Evolutionary conservation across 1,140 invertebrate species (phyloP).

Genomic region (Chrysoperla carnea): DNA sequence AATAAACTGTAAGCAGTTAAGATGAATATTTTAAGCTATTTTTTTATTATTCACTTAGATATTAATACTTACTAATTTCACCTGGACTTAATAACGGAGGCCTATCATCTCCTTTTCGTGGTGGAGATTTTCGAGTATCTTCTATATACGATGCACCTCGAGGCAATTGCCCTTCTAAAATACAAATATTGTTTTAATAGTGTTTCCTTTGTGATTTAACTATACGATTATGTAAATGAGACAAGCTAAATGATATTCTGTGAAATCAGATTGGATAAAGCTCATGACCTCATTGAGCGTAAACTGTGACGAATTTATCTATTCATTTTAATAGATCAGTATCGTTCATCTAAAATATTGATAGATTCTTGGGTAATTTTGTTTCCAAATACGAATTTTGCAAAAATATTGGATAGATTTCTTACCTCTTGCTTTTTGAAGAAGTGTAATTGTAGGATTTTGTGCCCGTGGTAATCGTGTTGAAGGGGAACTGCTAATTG

Average conservation of each 20-base stretch:
- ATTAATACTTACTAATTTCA: constrained; percentile 32
- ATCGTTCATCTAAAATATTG: no score
- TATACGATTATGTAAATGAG: constrained; percentile 4
- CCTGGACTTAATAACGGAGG: constrained; percentile 37
- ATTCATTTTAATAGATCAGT: no score
- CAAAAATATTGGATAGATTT: neutral
- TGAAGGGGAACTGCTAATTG: constrained; percentile 30
- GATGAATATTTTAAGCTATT: neutral
- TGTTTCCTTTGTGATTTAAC: no score
- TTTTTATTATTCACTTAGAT: neutral
- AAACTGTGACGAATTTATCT: no score
- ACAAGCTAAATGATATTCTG: constrained; percentile 6
- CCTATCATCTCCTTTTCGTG: constrained; percentile 26
- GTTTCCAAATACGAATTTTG: no score
- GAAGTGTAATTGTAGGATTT: constrained; percentile 72
- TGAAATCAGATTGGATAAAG: no score
- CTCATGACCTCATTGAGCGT: no score
- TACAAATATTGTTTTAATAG: constrained; percentile 4
- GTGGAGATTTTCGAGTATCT: constrained; percentile 23
- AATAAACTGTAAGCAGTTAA: constrained; percentile 36
- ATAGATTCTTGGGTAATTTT: no score
- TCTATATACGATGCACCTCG: constrained; percentile 57
- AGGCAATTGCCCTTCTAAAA: constrained; percentile 65
- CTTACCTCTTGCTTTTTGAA: constrained; percentile 77
- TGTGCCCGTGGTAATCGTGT: constrained; percentile 53